phyloP scores from a whole-genome alignment of 2,888 invertebrate genomes.

The Azorinus chamasolen region DNA sequence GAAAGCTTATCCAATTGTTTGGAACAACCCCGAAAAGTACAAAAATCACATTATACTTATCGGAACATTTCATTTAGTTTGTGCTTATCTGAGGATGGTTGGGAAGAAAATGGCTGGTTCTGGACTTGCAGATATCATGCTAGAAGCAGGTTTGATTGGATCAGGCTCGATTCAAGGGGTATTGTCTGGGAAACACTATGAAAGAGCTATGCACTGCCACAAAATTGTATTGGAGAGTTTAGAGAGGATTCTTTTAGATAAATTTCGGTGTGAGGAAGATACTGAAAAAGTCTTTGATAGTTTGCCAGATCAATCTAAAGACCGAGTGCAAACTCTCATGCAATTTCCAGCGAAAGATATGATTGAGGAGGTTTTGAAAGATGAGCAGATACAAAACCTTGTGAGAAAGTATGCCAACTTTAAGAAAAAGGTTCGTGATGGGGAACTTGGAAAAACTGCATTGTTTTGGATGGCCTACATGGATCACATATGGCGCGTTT shows the following conservation, averaged over 20 bases:
- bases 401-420: not conserved
- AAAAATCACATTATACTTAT: conserved; percentile 27
- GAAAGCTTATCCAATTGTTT: conserved; percentile 61
- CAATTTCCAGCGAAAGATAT: too few species aligned
- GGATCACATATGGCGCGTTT: too few species aligned
- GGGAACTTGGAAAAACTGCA: conserved; percentile 7
- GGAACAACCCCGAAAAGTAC: conserved; percentile 25
- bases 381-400: too few species aligned
- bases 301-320: too few species aligned
- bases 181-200: conserved; percentile 1
- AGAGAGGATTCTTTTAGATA: not conserved
- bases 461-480: not conserved
- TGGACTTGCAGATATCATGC: too few species aligned
- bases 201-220: conserved; percentile 2
- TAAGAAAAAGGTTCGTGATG: not conserved
- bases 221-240: not conserved
- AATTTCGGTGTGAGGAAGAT: too few species aligned
- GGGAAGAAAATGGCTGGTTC: conserved; percentile 8
- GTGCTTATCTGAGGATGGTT: not conserved
- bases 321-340: too few species aligned
- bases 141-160: conserved; percentile 1
- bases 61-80: conserved; percentile 17
- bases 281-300: too few species aligned
- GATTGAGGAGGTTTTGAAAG: too few species aligned
- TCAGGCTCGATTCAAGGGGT: not conserved